phyloP scores from a whole-genome alignment of 1,140 invertebrate genomes.

The Hylaeus volcanicus region DNA sequence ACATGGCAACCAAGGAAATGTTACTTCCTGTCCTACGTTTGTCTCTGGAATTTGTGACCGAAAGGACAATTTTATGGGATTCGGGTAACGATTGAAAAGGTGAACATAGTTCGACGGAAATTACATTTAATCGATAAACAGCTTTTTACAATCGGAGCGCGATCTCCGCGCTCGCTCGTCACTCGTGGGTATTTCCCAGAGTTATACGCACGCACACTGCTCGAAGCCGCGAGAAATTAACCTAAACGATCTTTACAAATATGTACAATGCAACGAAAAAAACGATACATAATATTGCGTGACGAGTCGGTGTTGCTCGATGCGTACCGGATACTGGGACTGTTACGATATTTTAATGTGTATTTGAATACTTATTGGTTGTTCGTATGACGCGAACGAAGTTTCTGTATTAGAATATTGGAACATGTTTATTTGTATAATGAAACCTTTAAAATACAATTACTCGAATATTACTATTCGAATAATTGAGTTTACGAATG shows the following conservation, averaged over 20 bases:
- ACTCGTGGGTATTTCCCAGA: constrained; percentile 6
- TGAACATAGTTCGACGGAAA: constrained; percentile 37
- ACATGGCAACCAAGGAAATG: no score
- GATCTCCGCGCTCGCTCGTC: neutral
- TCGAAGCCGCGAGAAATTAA: constrained; percentile 52
- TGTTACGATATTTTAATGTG: no score
- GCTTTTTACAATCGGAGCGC: constrained; percentile 43
- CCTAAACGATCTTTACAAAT: constrained; percentile 77
- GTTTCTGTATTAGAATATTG: no score
- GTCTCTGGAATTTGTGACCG: no score
- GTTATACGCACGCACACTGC: neutral
- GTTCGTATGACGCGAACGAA: no score
- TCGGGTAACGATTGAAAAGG: neutral
- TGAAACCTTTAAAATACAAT: no score
- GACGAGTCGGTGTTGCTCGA: neutral
- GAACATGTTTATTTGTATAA: no score
- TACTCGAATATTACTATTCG: no score
- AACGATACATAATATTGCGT: neutral
- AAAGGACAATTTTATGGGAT: neutral
- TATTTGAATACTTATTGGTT: no score
- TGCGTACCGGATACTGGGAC: constrained; percentile 39
- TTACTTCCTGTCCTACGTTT: no score
- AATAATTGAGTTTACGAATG: no score
- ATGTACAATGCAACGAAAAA: constrained; percentile 77
- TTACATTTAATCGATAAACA: constrained; percentile 73